These are phyloP conservation scores for Scaptomyza tumidula DNA, from an alignment of 2,888 invertebrate genomes.

Conservation along the genomic window DNA sequence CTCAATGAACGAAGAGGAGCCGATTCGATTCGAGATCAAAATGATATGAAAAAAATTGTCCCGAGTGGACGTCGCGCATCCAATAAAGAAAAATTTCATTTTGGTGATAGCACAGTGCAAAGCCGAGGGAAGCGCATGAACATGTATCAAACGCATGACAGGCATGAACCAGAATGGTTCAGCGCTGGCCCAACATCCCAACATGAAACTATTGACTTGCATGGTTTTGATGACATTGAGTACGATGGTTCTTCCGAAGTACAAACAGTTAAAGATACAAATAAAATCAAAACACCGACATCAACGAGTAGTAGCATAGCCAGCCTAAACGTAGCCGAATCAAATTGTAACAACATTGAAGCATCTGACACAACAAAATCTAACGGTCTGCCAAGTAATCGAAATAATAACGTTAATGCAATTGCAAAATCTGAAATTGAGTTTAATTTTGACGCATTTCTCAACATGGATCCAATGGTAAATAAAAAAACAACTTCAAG, in stretches of 20 bases:
- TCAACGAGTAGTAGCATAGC: conserved; percentile 46
- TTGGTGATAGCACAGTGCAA: conserved; percentile 25
- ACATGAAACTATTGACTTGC: conserved; percentile 95
- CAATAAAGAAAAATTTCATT: conserved; percentile 55
- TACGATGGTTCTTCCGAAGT: conserved; percentile 78
- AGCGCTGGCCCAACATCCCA: conserved; percentile 95
- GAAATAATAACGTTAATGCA: conserved; percentile 17
- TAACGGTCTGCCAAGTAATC: conserved; percentile 3
- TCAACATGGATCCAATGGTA: conserved; percentile 92
- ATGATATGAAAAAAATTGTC: conserved; percentile 63
- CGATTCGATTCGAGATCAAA: conserved; percentile 38
- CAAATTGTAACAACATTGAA: conserved; percentile 21
- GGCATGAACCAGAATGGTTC: conserved; percentile 95
- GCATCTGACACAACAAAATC: conserved; percentile 2
- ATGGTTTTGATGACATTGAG: conserved; percentile 92
- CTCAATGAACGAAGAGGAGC: conserved; percentile 85
- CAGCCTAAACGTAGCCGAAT: conserved; percentile 38
- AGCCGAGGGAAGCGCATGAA: conserved; percentile 51
- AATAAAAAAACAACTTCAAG: conserved; percentile 62
- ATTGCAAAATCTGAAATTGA: conserved; percentile 83
- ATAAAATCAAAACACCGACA: conserved; percentile 8
- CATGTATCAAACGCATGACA: conserved; percentile 83
- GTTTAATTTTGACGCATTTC: conserved; percentile 94
- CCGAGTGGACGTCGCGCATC: conserved; percentile 43
- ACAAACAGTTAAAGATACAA: conserved; percentile 6